phyloP scores from a whole-genome alignment of 1,140 invertebrate genomes.

The Drosophila leontia region DNA sequence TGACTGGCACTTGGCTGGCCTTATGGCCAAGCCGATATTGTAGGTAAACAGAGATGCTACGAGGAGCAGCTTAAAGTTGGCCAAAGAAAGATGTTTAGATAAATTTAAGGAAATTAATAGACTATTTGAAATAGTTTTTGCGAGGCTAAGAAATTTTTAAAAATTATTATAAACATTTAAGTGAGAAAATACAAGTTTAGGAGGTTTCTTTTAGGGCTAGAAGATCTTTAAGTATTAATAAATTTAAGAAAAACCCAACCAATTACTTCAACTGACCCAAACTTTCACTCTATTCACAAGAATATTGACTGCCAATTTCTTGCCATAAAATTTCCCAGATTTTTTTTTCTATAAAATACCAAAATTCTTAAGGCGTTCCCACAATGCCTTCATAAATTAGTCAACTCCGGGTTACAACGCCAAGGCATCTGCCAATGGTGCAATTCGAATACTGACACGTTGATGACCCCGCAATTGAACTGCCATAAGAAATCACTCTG shows the following conservation, averaged over 20 bases:
- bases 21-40: conserved; percentile 44
- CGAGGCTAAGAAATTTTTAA: no score
- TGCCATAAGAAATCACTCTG: conserved; percentile 81
- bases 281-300: conserved; percentile 9
- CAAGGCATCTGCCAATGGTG: conserved; percentile 40
- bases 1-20: conserved; percentile 57
- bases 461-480: conserved; percentile 75
- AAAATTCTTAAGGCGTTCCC: conserved; percentile 45
- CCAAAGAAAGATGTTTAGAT: neutral
- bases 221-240: neutral
- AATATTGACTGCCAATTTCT: conserved; percentile 26
- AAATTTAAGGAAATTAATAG: neutral
- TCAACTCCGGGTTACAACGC: conserved; percentile 18
- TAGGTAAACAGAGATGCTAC: conserved; percentile 33
- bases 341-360: neutral
- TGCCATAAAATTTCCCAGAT: neutral
- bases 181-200: no score
- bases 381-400: conserved; percentile 52
- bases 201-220: neutral
- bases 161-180: no score
- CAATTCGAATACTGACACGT: conserved; percentile 69
- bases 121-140: no score
- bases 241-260: neutral
- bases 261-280: neutral
- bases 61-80: conserved; percentile 19